Evolutionary conservation across 2,797 vertebrate species (phyloP), one percentile per base, ranked within the genome.

Genomic region (Poeciliopsis paucimaculata): DNA sequence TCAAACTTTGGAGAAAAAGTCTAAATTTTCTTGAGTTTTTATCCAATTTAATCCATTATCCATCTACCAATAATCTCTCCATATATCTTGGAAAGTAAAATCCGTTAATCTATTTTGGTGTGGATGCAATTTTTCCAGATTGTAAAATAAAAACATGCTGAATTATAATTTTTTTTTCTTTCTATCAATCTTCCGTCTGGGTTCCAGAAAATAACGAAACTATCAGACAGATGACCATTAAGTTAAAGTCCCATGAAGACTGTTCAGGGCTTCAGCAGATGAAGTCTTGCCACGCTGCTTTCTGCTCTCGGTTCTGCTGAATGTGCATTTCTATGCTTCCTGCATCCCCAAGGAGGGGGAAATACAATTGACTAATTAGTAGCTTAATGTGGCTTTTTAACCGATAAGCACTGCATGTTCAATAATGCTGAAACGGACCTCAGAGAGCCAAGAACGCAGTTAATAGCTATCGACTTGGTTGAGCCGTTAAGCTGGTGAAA

Each of bases 331-430:
- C 31, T 70, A 34, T 77, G 46, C 68, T 41, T 47, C 9, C 49
- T 68, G 36, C 78, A 39, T 81, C 88, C 80, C 86, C 0, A 64
- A 78, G 82, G 83, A 82, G 55, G 41, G 66, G 79, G 78, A 85
- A 87, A 90, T 64, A 82, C 82, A 84, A 80, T 78, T 2, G 11
- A 53, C 75, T 88, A 89, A 93, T 94, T 89, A 90, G 89, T 72
- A 73, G 77, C 81, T 80, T 89, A 90, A 92, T 91, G 79, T 84
- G 73, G 70, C 66, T 85, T 85, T 86, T 88, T 86, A 88, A 87
- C 60, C 82, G 78, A 91, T 83, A 75, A 86, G 73, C 76, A 74
- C 73, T 49, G 5, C 78, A 80, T 84, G 86, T 82, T 88, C 84
- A 83, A 84, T 86, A 86, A 77, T 43, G 34, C 76, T 62, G 64